Evolutionary conservation across 2,888 invertebrate species (phyloP), one percentile per base, ranked within the genome.

Genomic region (Chloroclysta siterata): DNA sequence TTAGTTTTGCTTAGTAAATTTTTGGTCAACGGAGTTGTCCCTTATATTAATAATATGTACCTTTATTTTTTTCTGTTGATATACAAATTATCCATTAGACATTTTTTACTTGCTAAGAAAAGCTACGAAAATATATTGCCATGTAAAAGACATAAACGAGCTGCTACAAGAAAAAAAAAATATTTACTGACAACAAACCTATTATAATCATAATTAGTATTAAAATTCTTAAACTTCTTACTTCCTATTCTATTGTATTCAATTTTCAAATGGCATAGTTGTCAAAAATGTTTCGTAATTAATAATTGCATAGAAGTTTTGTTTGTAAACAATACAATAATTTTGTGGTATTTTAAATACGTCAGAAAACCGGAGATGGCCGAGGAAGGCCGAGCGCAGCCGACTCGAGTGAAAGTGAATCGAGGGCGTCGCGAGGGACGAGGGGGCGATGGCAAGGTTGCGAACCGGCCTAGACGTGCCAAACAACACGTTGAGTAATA

Each of bases 401-500:
- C 81, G 79, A 77, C 73, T 74, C 73, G 71, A 87, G 91, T 89
- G 90, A 90, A 90, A 90, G 91, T 89, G 82, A 81, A 80, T 82
- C 74, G 78, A 77, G 77, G 78, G 79, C 72, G 80, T 65, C 61
- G 61, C 74, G 68, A 63, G 71, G 72, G 66, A 70, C 63, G 55
- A 65, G 68, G 63, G 64, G 71, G 66, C 72, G 70, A 76, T 74
- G 72, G 80, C 91, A 90, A 91, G 91, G 91, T 88, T 91, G 89
- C 86, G 82, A 86, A 87, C 88, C 83, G 83, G 87, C 87, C 78
- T 79, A 87, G 81, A 82, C 86, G 83, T 83, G 87, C 88, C 82
- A 85, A 88, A 88, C 87, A 84, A 83, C 85, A 74, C 74, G 82
- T 90, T 90, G 89, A 84, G 91, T 89, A 91, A 90, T 86, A 84